Conservation (phyloP, 2,113 vertebrate species). For the Mixornis gularis region DNA sequence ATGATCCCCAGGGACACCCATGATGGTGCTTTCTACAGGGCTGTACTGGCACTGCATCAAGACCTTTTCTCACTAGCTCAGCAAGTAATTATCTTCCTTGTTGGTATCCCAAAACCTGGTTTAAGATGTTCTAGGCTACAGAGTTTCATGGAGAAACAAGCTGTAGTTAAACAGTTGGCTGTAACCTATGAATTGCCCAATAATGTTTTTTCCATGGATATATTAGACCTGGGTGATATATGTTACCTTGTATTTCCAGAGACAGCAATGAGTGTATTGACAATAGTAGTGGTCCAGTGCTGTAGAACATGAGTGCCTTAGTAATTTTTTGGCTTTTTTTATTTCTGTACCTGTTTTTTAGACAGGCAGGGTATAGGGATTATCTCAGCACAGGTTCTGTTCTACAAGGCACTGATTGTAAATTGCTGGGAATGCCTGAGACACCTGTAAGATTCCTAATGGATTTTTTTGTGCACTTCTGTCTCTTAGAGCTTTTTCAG, state of each 20-base stretch:
- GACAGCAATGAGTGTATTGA: background rate
- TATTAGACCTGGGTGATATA: background rate
- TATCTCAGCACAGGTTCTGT: background rate
- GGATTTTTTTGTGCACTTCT: background rate
- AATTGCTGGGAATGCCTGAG: background rate
- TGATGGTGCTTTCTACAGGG: conserved; percentile 95
- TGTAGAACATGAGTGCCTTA: background rate
- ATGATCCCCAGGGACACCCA: conserved; percentile 98
- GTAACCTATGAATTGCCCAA: background rate
- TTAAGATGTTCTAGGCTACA: background rate
- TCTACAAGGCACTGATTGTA: background rate
- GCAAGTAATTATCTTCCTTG: conserved; percentile 74
- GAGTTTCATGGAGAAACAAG: background rate
- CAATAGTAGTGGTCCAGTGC: background rate
- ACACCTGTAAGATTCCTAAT: background rate
- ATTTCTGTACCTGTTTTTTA: background rate
- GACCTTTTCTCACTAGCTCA: conserved; percentile 97
- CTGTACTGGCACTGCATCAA: conserved; percentile 93
- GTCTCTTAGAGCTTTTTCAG: background rate
- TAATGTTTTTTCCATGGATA: background rate
- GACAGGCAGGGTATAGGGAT: background rate
- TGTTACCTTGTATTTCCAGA: background rate
- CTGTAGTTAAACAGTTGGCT: background rate
- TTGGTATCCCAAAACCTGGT: background rate
- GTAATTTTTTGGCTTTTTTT: background rate